Evolutionary conservation across 2,797 vertebrate species (phyloP).

Genomic region (Mycteria americana): DNA sequence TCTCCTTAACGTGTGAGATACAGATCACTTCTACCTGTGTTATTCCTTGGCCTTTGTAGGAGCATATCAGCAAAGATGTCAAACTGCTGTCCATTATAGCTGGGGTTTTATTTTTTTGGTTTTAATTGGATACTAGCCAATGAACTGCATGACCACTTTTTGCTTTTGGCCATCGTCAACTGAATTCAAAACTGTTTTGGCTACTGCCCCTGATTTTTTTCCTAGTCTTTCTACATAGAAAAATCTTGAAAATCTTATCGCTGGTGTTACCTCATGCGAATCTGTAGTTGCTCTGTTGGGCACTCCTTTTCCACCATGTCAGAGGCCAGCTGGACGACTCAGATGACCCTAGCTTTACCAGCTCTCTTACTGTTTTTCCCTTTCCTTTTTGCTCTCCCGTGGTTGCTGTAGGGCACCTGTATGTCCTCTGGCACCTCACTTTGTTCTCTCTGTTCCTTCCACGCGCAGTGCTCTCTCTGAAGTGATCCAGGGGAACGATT

Average conservation of each 20-base stretch:
- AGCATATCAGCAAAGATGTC: not conserved
- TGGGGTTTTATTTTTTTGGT: not conserved
- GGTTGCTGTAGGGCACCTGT: not conserved
- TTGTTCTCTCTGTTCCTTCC: not conserved
- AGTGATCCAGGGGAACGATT: not conserved
- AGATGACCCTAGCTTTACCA: not conserved
- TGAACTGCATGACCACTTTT: not conserved
- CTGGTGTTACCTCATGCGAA: not conserved
- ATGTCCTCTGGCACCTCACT: not conserved
- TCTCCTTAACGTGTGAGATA: not conserved
- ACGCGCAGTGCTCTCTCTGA: not conserved
- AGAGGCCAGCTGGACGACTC: not conserved
- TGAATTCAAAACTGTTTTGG: not conserved
- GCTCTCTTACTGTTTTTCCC: not conserved
- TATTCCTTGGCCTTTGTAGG: not conserved
- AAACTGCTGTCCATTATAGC: not conserved
- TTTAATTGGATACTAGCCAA: not conserved
- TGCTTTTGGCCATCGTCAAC: not conserved
- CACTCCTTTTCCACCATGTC: not conserved
- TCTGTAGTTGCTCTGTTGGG: not conserved
- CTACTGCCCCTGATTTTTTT: not conserved
- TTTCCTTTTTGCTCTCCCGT: not conserved
- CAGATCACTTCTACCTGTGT: not conserved
- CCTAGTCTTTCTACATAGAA: not conserved
- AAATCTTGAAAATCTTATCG: not conserved